Evolutionary conservation across 1,140 invertebrate species (phyloP).

Genomic region (Monomorium pharaonis): DNA sequence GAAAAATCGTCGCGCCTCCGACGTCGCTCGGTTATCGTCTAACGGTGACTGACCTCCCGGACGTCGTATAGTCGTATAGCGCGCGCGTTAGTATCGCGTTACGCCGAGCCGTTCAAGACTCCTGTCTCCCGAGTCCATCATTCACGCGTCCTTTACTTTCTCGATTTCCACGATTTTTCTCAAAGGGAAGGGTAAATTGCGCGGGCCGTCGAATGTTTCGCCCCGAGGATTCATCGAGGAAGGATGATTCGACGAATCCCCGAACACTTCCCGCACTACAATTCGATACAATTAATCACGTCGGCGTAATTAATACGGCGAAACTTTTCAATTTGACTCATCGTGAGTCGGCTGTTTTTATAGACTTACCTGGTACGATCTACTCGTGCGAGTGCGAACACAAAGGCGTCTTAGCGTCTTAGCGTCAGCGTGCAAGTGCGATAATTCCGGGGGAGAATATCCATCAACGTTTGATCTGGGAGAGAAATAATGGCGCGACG

Average conservation of each 20-base stretch:
- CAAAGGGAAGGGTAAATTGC: background rate
- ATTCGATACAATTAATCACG: background rate
- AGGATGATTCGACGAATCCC: background rate
- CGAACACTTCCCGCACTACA: background rate
- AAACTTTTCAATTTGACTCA: background rate
- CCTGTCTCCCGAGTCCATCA: background rate
- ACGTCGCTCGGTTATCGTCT: constrained; percentile 39
- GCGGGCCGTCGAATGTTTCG: background rate
- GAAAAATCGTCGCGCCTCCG: constrained; percentile 31
- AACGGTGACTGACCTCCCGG: constrained; percentile 36
- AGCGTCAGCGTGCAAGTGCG: background rate
- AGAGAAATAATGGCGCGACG: constrained; percentile 32
- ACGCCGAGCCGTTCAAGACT: background rate
- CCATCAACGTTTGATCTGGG: constrained; percentile 21
- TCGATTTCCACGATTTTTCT: background rate
- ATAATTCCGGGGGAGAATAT: constrained; percentile 1
- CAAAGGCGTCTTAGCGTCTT: background rate
- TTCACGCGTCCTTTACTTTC: background rate
- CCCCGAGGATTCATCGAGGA: background rate
- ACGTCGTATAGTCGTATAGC: background rate
- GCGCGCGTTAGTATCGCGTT: background rate
- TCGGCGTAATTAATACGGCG: background rate
- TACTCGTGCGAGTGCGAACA: background rate
- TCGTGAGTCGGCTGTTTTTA: background rate
- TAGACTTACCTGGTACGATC: background rate